A percentile compares a stretch with the other conserved stretches of the same genome.
Evolutionary conservation across 2,888 invertebrate species (phyloP).

Genomic region (Eupithecia dodoneata): DNA sequence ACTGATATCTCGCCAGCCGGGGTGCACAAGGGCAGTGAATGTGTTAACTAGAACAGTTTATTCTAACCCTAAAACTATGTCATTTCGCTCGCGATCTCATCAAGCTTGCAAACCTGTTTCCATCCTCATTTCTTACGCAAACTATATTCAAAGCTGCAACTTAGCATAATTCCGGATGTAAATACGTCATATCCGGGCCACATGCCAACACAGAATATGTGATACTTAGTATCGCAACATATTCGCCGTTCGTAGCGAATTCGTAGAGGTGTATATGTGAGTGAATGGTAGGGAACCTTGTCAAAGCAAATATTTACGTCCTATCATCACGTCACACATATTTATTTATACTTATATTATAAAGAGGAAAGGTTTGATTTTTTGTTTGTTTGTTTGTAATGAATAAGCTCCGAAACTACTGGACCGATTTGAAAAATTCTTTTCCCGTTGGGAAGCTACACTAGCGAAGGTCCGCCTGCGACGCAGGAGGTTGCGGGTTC

Average conservation of each 20-base stretch:
- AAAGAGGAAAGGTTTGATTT: too few relatives aligned
- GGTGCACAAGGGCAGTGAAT: too few relatives aligned
- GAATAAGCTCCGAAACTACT: too few relatives aligned
- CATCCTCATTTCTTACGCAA: slow-evolving; percentile 13
- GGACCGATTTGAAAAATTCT: too few relatives aligned
- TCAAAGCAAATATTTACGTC: neutral
- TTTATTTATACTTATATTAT: too few relatives aligned
- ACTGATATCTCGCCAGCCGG: too few relatives aligned
- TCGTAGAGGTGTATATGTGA: neutral
- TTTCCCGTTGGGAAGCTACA: too few relatives aligned
- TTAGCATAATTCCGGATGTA: slow-evolving; percentile 20
- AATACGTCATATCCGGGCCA: slow-evolving; percentile 16
- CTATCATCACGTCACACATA: too few relatives aligned
- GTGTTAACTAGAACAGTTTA: neutral
- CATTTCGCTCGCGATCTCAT: neutral
- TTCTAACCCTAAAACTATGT: neutral
- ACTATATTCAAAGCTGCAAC: slow-evolving; percentile 16
- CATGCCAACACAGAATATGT: slow-evolving; percentile 12
- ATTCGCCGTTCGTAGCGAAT: neutral
- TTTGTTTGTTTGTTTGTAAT: too few relatives aligned
- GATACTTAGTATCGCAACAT: neutral
- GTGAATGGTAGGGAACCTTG: neutral
- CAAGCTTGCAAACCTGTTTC: slow-evolving; percentile 4
- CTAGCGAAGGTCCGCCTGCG: too few relatives aligned
- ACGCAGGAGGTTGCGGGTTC: too few relatives aligned